Evolutionary conservation across 2,113 vertebrate genomes (phyloP).

Genomic region (Procavia capensis): DNA sequence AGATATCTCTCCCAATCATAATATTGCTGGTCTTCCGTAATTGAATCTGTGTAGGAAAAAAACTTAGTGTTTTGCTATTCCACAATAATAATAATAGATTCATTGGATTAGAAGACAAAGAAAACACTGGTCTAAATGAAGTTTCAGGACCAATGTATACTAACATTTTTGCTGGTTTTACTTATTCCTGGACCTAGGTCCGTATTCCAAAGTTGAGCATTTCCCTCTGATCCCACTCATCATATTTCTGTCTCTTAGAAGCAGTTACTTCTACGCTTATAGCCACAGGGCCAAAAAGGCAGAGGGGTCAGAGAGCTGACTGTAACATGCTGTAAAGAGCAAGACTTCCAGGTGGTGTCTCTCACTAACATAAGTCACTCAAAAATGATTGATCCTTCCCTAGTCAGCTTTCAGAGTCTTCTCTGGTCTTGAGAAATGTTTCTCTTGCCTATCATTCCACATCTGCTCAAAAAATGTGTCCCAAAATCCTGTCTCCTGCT

Average conservation of each 20-base stretch:
- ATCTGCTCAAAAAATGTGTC: background rate
- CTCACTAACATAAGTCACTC: background rate
- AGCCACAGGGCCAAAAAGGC: background rate
- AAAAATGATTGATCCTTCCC: background rate
- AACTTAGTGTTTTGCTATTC: constrained; percentile 1
- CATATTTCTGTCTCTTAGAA: background rate
- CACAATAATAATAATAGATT: background rate
- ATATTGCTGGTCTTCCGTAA: background rate
- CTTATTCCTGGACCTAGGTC: background rate
- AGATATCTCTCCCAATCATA: background rate
- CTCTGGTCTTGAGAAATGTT: constrained; percentile 24
- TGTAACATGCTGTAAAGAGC: background rate
- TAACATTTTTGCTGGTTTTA: constrained; percentile 26
- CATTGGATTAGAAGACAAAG: background rate
- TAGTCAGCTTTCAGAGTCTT: background rate
- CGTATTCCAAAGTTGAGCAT: background rate
- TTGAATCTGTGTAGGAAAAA: background rate
- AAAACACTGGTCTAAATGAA: background rate
- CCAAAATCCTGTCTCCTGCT: constrained; percentile 5
- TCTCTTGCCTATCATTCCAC: background rate
- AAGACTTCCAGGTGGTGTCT: background rate
- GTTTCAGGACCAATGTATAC: background rate
- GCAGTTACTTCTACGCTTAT: background rate
- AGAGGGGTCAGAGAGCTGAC: too few species aligned
- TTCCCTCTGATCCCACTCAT: background rate